A percentile compares a stretch with the other conserved stretches of the same genome.
These are phyloP conservation scores for Maccullochella peelii DNA, from an alignment of 2,113 vertebrate genomes.

Conservation along the genomic window DNA sequence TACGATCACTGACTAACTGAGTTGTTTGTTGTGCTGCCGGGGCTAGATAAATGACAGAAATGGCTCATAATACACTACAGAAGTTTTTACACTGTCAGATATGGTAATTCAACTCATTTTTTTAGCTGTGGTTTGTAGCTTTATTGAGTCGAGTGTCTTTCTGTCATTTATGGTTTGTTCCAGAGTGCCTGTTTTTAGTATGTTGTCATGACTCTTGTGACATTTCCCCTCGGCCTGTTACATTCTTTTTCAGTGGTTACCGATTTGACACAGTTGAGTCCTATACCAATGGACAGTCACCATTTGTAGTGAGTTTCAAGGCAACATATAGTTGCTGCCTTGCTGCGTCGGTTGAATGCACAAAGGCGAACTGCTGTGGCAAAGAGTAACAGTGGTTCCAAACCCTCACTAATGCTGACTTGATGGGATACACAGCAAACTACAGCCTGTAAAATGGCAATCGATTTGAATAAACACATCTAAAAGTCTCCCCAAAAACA, in stretches of 20 bases:
- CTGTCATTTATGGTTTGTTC: background rate
- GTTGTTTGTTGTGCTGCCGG: background rate
- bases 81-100: background rate
- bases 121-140: background rate
- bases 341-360: background rate
- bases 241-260: background rate
- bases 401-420: no score
- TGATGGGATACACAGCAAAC: background rate
- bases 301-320: background rate
- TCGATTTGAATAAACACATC: background rate
- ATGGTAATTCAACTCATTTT: background rate
- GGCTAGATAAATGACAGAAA: background rate
- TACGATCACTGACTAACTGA: background rate
- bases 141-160: background rate
- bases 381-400: background rate
- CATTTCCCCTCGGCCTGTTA: background rate
- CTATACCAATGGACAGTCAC: background rate
- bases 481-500: background rate
- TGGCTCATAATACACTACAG: no score
- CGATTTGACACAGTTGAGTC: background rate
- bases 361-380: background rate
- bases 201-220: slow-evolving; percentile 27
- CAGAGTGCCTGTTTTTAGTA: background rate
- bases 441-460: background rate
- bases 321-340: background rate